Evolutionary conservation across 2,113 vertebrate species (phyloP), one percentile per base, ranked within the genome.

Genomic region (Vidua chalybeata): DNA sequence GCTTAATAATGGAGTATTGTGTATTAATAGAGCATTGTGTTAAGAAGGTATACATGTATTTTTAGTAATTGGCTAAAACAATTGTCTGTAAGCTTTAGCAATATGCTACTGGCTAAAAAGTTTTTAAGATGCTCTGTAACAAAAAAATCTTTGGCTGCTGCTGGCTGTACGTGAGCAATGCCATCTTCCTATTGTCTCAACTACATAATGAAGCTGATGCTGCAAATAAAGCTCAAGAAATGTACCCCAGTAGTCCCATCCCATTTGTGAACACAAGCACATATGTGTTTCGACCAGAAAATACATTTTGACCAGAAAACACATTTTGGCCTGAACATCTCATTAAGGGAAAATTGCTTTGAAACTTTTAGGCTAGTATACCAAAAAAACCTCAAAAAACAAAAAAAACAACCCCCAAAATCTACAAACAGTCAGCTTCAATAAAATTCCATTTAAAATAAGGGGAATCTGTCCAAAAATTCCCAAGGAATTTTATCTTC

Each of bases 371-470:
- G 12, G 9, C 30, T 77, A 61, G 13, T 56, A 51, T 10, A 72
- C 3, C 35, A 35, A 0, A 54, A 66, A 21, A 3, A 0, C 3
- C 7, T 12, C 26, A 43, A 49, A 55, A 62, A 55, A 13, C 18
- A 63, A 45, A 27, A 45, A 27, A 55, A 63, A 37, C 13, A 33
- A 23, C 3, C 4, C 6, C 17, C 9, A 31, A 63, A 33, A 11
- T 6, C 26, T n/a, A 48, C 14, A 39, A 62, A 23, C 3, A 30
- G 30, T 49, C 10, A 19, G 10, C 77, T 72, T 61, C 41, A 84
- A 43, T 43, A 56, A 61, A 56, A 14, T 39, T 4, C 4, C 5
- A 58, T 41, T 84, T 81, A 13, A 41, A 59, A 78, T 9, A 35
- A n/a, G 14, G 10, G 10, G 12, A 87, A 73, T 21, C 7, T 54